Base-by-base conservation (phyloP, 2,113 vertebrate genomes). In the Corvus moneduloides region DNA sequence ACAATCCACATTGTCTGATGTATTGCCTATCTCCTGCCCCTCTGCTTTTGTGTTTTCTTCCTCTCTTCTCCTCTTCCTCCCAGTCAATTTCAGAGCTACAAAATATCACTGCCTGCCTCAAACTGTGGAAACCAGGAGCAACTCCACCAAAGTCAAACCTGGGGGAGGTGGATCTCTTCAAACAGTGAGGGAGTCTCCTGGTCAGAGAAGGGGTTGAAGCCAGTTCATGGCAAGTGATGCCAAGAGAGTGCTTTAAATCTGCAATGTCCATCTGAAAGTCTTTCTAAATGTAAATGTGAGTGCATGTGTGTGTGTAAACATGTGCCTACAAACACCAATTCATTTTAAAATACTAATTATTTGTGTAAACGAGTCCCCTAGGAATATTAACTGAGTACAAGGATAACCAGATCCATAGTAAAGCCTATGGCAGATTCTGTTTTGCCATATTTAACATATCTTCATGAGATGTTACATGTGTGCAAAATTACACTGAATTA, bases 1-100 rank as follows among this genome's bases (percentile, higher is more conserved):
- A 55, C 39, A 89, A 32, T 59, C 64, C 62, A 44, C 56, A 16
- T 49, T 49, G 76, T 88, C 85, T 92, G 68, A n/a, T 93, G 56
- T 59, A 37, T 52, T 94, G 90, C 35, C 80, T 92, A 33, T 76
- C 41, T 77, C 83, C 76, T 84, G 73, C 61, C 11, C 44, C 68
- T 93, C 93, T 72, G 71, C 61, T 81, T 46, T 49, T 62, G 49
- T 85, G 48, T 86, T 80, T 51, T 64, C 80, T 76, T 90, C 39
- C 39, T 92, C 69, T 52, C 44, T 54, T 46, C 66, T 91, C 30
- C 76, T 88, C 49, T 68, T 76, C 61, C 44, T 79, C 51, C 46
- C 84, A 84, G 4, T 55, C 59, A 62, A 1, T 85, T 91, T 77
- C 78, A 77, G 39, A 91, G 66, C 58, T 74, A 44, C 16, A 90